Conservation (phyloP, 2,113 vertebrate species). For the Lates calcarifer region DNA sequence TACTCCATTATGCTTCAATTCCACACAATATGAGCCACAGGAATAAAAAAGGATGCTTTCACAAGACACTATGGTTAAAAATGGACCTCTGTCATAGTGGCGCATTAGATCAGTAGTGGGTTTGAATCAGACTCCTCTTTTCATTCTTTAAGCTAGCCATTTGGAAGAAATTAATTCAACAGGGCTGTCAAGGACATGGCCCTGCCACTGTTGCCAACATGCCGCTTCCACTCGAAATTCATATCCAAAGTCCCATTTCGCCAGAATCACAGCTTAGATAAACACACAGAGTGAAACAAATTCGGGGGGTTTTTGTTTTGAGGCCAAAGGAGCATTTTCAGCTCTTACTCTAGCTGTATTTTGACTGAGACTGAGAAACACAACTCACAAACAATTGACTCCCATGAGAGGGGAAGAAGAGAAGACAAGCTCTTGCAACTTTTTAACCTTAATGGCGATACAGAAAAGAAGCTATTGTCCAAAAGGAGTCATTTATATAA, state of each 20-base stretch:
- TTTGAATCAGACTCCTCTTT: constrained; percentile 59
- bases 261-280: constrained; percentile 57
- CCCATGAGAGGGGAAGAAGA: constrained; percentile 19
- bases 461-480: constrained; percentile 25
- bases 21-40: constrained; percentile 66
- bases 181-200: constrained; percentile 48
- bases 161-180: constrained; percentile 56
- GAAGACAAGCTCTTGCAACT: constrained; percentile 9
- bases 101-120: constrained; percentile 48
- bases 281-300: constrained; percentile 47
- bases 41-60: constrained; percentile 48
- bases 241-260: constrained; percentile 55
- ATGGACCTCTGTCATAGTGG: constrained; percentile 49
- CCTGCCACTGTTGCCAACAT: constrained; percentile 34
- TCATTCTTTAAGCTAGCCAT: constrained; percentile 56
- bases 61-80: constrained; percentile 52
- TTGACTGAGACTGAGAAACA: constrained; percentile 20
- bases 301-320: constrained; percentile 46
- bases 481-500: background rate
- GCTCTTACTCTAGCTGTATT: constrained; percentile 33
- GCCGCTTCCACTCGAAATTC: constrained; percentile 52
- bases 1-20: constrained; percentile 63
- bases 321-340: constrained; percentile 37
- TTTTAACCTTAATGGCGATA: constrained; percentile 12
- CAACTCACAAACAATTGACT: constrained; percentile 45